Base-by-base conservation (phyloP, 2,797 vertebrate genomes). In the Gymnoscopelus braueri region DNA sequence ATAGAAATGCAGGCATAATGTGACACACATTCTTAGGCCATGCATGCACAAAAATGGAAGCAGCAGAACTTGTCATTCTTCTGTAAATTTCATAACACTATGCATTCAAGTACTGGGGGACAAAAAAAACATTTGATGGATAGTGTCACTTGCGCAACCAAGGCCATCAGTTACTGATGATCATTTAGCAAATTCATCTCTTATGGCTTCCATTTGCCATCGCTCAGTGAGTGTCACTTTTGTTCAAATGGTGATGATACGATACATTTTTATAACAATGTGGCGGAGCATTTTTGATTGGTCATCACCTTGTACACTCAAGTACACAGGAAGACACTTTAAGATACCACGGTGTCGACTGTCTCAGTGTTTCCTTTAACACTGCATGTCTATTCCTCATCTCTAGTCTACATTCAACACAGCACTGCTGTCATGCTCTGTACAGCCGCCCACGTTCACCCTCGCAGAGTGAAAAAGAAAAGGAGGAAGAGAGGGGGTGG, bases 361-460 rank as follows among this genome's bases (percentile, higher is more conserved):
- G 63, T 56, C 78, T 85, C 67, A 55, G 76, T 73, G 78, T 86
- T 88, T 89, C 83, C 79, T 85, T 84, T 75, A 81, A 68, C 85
- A 82, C 81, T 84, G 84, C 53, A 47, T 79, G 85, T 77, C 81
- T 87, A 81, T 84, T 88, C 87, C 87, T 85, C 74, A 70, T 88
- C 87, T 88, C 84, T 83, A 76, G 83, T 83, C 86, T 84, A 84
- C 82, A 91, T 90, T 89, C 87, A 91, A 83, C 86, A 87, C 85
- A 84, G 89, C 81, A 66, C 79, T 80, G 86, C 88, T 91, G 91
- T 83, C 88, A 93, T 85, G 87, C 88, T 89, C 88, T 80, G 83
- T 74, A 80, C 83, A 77, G 82, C 87, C 91, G 75, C 92, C 92
- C 89, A 93, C 92, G 84, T 85, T 89, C 91, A 86, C 89, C 91